Evolutionary conservation across 2,888 invertebrate genomes (phyloP).

Genomic region (Panzeria rudis): DNA sequence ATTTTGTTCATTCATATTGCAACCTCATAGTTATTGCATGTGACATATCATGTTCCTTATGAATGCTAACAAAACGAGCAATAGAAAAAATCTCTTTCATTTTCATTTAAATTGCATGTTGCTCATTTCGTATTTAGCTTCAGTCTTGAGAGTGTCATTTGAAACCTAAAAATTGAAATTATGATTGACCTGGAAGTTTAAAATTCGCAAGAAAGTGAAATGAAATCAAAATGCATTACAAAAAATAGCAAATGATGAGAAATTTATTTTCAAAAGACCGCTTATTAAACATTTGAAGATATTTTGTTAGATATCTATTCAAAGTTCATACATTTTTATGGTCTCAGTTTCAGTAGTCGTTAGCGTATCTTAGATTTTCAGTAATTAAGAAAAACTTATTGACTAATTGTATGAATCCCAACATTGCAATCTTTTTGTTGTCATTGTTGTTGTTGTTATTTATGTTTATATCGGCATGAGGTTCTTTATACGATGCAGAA

Average conservation of each 20-base stretch:
- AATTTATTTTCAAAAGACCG: neutral
- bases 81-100: slow-evolving; percentile 13
- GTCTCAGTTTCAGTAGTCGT: too few relatives aligned
- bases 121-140: neutral
- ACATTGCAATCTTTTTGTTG: too few relatives aligned
- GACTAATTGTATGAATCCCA: too few relatives aligned
- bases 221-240: neutral
- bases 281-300: neutral
- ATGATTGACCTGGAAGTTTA: slow-evolving; percentile 59
- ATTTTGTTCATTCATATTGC: slow-evolving; percentile 10
- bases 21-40: slow-evolving; percentile 67
- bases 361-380: too few relatives aligned
- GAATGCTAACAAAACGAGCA: slow-evolving; percentile 22
- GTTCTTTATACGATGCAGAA: too few relatives aligned
- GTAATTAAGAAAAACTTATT: too few relatives aligned
- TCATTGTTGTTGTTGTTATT: too few relatives aligned
- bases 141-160: slow-evolving; percentile 34
- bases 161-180: slow-evolving; percentile 39
- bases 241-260: neutral
- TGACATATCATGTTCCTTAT: slow-evolving; percentile 69
- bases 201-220: slow-evolving; percentile 40
- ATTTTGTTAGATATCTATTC: too few relatives aligned
- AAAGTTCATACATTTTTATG: too few relatives aligned
- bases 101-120: slow-evolving; percentile 53
- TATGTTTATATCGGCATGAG: too few relatives aligned